Conservation (phyloP, 2,797 vertebrate species). For the Mus spretus region DNA sequence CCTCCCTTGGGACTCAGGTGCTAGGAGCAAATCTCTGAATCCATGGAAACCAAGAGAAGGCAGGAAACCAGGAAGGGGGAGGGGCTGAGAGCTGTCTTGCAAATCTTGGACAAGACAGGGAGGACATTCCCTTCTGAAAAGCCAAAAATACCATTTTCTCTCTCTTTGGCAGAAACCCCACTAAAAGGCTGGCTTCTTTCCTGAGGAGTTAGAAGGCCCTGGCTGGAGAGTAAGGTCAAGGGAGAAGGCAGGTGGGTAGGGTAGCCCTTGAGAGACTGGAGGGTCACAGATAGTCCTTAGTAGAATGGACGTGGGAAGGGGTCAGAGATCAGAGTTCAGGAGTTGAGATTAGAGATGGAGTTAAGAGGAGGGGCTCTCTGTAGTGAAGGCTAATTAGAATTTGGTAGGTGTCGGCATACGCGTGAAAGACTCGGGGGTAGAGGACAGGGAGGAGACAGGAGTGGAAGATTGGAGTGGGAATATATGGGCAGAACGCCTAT, state of each 20-base stretch:
- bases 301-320: background rate
- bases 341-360: too few relatives aligned
- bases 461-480: background rate
- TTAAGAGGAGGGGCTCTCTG: background rate
- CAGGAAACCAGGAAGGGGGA: slow-evolving; percentile 52
- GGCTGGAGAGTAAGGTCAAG: background rate
- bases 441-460: too few relatives aligned
- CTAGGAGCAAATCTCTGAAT: slow-evolving; percentile 74
- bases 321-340: background rate
- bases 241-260: too few relatives aligned
- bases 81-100: background rate
- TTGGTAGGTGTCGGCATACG: background rate
- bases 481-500: fast-evolving
- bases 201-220: background rate
- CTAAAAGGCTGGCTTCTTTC: background rate
- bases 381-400: background rate
- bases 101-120: slow-evolving; percentile 11
- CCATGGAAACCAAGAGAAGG: slow-evolving; percentile 84
- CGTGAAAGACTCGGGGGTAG: background rate
- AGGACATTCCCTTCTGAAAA: slow-evolving; percentile 25
- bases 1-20: slow-evolving; percentile 29
- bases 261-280: too few relatives aligned
- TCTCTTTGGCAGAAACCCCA: background rate
- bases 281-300: too few relatives aligned
- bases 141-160: slow-evolving; percentile 18